Evolutionary conservation across 2,797 vertebrate species (phyloP).

Genomic region (Anas bahamensis): DNA sequence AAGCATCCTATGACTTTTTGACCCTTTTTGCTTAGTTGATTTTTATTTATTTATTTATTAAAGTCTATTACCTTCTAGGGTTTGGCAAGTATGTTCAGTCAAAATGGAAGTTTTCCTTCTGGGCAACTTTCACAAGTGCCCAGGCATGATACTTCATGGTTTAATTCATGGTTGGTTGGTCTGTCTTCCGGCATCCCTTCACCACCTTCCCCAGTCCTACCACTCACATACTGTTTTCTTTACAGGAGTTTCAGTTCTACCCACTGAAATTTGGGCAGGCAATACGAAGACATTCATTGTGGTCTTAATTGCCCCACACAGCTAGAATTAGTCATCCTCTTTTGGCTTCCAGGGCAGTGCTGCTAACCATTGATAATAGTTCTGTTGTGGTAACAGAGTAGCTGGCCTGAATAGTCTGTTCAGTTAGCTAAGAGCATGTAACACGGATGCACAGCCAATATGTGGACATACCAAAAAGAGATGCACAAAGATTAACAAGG

Average conservation of each 20-base stretch:
- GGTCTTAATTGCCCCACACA: background rate
- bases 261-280: background rate
- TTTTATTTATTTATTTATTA: background rate
- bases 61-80: background rate
- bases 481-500: background rate
- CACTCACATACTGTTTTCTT: background rate
- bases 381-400: background rate
- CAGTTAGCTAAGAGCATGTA: background rate
- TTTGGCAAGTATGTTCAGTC: background rate
- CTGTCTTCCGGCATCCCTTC: background rate
- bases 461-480: background rate
- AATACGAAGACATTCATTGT: background rate
- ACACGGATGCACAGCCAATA: background rate
- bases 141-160: background rate
- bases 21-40: background rate
- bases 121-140: fast-evolving
- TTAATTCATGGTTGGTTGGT: background rate
- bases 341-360: background rate
- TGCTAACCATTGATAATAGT: background rate
- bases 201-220: background rate
- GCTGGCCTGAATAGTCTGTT: background rate
- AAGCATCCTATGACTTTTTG: background rate
- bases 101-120: background rate
- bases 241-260: background rate
- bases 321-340: background rate